Base-by-base conservation (phyloP, 2,888 invertebrate genomes). In the Tetanocera ferruginea region DNA sequence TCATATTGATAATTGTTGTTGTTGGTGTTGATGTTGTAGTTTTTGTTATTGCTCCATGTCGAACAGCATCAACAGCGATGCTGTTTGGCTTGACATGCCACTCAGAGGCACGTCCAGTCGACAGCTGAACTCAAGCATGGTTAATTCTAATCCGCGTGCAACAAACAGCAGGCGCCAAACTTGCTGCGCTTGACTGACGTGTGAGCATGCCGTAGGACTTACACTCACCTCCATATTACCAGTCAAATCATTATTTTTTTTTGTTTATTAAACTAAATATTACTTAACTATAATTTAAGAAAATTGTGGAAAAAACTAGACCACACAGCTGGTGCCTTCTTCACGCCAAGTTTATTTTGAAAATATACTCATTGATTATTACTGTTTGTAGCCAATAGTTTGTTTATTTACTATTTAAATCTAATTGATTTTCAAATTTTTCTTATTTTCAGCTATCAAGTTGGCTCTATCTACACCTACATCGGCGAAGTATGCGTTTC, bases 401-500 rank as follows among this genome's bases (percentile, higher is more conserved):
- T 19, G n/a, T 71, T 71, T 34, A n/a, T 49, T 43, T 69, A 43
- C 17, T 14, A 28, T 28, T 71, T 69, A 23, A 6, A 11, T 49
- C 43, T 31, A 69, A 34, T 57, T 60, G n/a, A 37, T 17, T 64
- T 64, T 17, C 23, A 31, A 31, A 31, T 64, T 31, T 64, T 43
- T 6, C 51, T 6, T 60, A 2, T 19, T 79, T 77, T 34, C 64
- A 98, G 97, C 89, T 97, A 95, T 89, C 95, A 95, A 90, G 93
- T 94, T 89, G 96, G 96, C 84, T 94, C 94, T 89, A 97, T 99
- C 88, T 99, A 99, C 92, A 98, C 98, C 8, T 99, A 99, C 91
- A 99, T 99, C 85, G 99, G 99, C 60, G 99, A 99, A 91, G 98
- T 98, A 85, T 95, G 97, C 88, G 97, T 99, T 57, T 98, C 98